phyloP scores from a whole-genome alignment of 2,797 vertebrate species.

The Nannoperca australis region DNA sequence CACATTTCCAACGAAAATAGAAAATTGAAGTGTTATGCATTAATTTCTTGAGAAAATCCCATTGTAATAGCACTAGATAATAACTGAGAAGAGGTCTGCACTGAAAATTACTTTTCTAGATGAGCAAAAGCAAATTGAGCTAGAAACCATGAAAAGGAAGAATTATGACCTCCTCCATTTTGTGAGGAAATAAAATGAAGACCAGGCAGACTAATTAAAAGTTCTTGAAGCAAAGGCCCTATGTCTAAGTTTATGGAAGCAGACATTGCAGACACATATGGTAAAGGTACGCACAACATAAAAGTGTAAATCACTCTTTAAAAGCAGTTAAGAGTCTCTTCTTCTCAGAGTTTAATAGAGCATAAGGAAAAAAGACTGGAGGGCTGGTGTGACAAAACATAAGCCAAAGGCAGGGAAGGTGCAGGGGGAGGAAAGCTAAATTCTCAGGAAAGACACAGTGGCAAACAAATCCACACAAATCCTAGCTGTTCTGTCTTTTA shows the following conservation, averaged over 20 bases:
- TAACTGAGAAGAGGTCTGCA: slow-evolving; percentile 4
- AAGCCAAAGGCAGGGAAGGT: slow-evolving; percentile 13
- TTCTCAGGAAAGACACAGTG: slow-evolving; percentile 19
- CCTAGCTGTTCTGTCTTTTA: slow-evolving; percentile 3
- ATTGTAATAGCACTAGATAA: slow-evolving; percentile 17
- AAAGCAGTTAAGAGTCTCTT: slow-evolving; percentile 13
- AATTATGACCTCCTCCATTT: slow-evolving; percentile 26
- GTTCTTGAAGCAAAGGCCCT: slow-evolving; percentile 18
- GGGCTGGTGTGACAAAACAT: slow-evolving; percentile 15
- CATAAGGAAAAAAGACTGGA: slow-evolving; percentile 29
- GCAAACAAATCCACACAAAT: slow-evolving; percentile 42
- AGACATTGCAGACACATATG: slow-evolving; percentile 20
- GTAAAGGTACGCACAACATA: slow-evolving; percentile 8
- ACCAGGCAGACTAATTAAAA: slow-evolving; percentile 49
- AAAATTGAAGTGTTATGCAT: slow-evolving; percentile 22
- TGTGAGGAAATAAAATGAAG: slow-evolving; percentile 48
- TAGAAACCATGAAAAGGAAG: slow-evolving; percentile 13
- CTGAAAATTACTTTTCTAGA: slow-evolving; percentile 29
- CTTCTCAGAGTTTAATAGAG: slow-evolving; percentile 29
- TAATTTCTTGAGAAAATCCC: slow-evolving; percentile 20
- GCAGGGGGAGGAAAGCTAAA: neutral
- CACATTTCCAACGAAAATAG: slow-evolving; percentile 12
- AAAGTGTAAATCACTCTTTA: slow-evolving; percentile 41
- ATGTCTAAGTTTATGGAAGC: slow-evolving; percentile 38
- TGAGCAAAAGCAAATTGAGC: slow-evolving; percentile 5